phyloP scores from a whole-genome alignment of 2,113 vertebrate species.

The Sinocyclocheilus maitianheensis region DNA sequence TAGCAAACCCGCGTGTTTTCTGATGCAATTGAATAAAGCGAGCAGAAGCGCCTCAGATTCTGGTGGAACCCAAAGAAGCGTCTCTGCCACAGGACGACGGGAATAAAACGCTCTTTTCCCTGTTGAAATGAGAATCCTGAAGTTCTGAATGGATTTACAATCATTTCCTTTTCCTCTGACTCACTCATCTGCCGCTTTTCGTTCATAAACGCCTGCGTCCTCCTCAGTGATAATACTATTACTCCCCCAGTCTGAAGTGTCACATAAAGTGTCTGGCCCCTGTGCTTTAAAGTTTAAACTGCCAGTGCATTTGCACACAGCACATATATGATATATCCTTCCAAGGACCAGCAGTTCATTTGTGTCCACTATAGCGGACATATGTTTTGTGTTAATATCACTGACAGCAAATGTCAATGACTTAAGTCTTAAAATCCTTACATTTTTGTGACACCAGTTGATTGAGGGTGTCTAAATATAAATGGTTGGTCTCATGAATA shows the following conservation, averaged over 20 bases:
- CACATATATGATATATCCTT: background rate
- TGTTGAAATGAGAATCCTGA: conserved; percentile 69
- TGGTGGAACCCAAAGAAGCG: conserved; percentile 66
- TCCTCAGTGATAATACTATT: conserved; percentile 6
- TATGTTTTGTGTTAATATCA: conserved; percentile 16
- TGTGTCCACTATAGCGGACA: background rate
- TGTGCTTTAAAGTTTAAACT: conserved; percentile 18
- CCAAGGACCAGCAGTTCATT: background rate
- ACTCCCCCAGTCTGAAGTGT: conserved; percentile 13
- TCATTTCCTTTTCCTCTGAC: conserved; percentile 83
- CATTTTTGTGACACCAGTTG: background rate
- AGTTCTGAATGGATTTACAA: conserved; percentile 77
- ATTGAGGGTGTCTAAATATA: background rate
- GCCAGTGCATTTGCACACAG: background rate
- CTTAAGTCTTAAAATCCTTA: background rate
- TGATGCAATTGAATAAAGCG: conserved; percentile 45
- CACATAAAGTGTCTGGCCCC: conserved; percentile 1
- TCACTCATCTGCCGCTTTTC: conserved; percentile 62
- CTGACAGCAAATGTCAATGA: background rate
- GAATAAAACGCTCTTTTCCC: conserved; percentile 53
- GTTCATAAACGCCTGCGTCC: conserved; percentile 57
- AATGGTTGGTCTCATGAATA: background rate
- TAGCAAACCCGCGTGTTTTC: conserved; percentile 36
- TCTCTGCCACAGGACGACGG: conserved; percentile 57
- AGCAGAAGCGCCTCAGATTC: conserved; percentile 61